Percentiles rank a stretch among this genome's conserved stretches.
phyloP scores from a whole-genome alignment of 2,888 invertebrate species.

The Limnephilus marmoratus region DNA sequence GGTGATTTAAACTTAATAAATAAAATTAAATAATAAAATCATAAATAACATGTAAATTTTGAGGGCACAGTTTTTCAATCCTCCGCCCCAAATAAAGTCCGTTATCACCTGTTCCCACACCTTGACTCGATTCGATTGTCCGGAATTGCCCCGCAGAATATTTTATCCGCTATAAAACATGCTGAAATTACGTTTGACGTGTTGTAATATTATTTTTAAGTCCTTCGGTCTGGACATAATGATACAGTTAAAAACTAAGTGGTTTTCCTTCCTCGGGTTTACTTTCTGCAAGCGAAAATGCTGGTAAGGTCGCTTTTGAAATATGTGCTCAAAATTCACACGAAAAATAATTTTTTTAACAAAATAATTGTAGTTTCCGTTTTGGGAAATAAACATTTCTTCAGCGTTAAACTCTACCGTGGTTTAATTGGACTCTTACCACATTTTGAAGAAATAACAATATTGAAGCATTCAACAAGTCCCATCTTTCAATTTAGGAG shows the following conservation, averaged over 20 bases:
- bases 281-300: neutral
- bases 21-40: too few relatives aligned
- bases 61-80: neutral
- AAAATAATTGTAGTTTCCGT: neutral
- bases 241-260: neutral
- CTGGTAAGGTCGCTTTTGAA: neutral
- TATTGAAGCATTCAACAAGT: too few relatives aligned
- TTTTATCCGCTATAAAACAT: conserved; percentile 48
- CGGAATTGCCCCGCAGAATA: conserved; percentile 16
- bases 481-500: too few relatives aligned
- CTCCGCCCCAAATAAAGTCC: neutral
- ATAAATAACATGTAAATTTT: too few relatives aligned
- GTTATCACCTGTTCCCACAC: neutral
- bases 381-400: neutral
- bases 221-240: neutral
- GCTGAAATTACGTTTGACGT: conserved; percentile 48
- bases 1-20: too few relatives aligned
- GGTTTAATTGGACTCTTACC: too few relatives aligned
- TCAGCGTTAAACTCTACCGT: neutral
- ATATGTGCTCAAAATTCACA: neutral
- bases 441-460: too few relatives aligned
- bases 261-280: neutral
- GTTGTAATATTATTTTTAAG: conserved; percentile 5
- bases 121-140: conserved; percentile 7
- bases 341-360: neutral